Evolutionary conservation across 2,888 invertebrate genomes (phyloP).

Genomic region (Zaprionus bogoriensis): DNA sequence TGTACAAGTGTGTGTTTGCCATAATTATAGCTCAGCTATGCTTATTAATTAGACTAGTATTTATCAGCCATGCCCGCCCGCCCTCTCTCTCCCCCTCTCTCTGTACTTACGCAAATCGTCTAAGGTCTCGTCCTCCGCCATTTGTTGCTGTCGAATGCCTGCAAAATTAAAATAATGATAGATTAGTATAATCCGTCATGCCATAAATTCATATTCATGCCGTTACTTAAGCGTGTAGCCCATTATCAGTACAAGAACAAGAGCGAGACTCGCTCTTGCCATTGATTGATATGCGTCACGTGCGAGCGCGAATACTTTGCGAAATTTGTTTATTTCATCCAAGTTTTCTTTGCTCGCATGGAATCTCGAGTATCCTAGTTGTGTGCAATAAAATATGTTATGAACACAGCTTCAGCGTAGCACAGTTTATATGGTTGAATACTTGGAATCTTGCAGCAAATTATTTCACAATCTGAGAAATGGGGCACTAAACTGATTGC

Average conservation of each 20-base stretch:
- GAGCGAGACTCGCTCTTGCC: neutral
- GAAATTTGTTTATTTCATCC: neutral
- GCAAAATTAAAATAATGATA: constrained; percentile 54
- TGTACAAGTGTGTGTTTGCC: constrained; percentile 22
- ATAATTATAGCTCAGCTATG: constrained; percentile 33
- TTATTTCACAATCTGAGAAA: neutral
- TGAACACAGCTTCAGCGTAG: no score
- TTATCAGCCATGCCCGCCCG: constrained; percentile 4
- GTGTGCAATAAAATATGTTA: neutral
- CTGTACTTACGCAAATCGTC: constrained; percentile 60
- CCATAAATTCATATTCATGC: neutral
- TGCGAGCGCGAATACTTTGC: neutral
- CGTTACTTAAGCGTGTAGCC: neutral
- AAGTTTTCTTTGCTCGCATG: neutral
- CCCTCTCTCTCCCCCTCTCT: neutral
- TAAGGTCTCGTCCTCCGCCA: constrained; percentile 62
- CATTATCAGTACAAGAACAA: neutral
- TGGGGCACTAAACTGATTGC: neutral
- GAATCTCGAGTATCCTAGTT: neutral
- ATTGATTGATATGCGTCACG: constrained; percentile 12
- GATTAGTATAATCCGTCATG: constrained; percentile 36
- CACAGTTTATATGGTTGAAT: no score
- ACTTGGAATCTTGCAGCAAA: neutral
- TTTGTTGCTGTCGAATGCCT: constrained; percentile 61
- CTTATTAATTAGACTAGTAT: constrained; percentile 37